A percentile compares a stretch with the other conserved stretches of the same genome.
Evolutionary conservation across 2,797 vertebrate species (phyloP).

Genomic region (Onychomys torridus): DNA sequence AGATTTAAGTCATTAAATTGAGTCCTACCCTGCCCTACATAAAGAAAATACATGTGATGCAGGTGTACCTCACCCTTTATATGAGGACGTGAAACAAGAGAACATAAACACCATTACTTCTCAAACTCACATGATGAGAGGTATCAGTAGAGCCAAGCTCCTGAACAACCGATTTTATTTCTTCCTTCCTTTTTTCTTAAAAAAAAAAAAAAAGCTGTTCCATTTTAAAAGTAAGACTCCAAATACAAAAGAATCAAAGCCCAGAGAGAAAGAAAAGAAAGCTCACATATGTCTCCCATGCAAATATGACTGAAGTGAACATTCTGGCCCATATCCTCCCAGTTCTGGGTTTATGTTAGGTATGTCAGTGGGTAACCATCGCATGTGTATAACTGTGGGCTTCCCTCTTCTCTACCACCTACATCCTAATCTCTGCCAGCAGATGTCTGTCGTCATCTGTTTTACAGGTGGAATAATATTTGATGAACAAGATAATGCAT

Average conservation of each 20-base stretch:
- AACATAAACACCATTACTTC: constrained; percentile 3
- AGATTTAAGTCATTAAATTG: not conserved
- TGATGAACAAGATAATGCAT: not conserved
- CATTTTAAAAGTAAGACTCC: constrained; percentile 60
- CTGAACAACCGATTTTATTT: not conserved
- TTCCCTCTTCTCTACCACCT: not conserved
- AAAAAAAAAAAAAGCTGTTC: constrained; percentile 32
- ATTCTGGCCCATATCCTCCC: not conserved
- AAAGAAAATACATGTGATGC: not conserved
- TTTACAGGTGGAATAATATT: constrained; percentile 25
- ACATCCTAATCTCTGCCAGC: not conserved
- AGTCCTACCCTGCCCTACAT: not conserved
- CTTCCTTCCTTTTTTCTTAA: not conserved
- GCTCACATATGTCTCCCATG: not conserved
- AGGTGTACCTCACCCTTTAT: not conserved
- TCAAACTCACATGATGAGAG: not conserved
- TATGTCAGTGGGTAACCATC: not conserved
- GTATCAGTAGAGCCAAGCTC: constrained; percentile 28
- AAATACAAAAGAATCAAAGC: constrained; percentile 53
- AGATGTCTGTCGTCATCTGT: not conserved
- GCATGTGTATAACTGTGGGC: not conserved
- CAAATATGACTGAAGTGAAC: constrained; percentile 14
- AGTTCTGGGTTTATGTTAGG: not conserved
- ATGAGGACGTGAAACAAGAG: not conserved
- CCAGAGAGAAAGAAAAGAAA: not conserved